Evolutionary conservation across 2,888 invertebrate genomes (phyloP).

Genomic region (Microchrysa polita): DNA sequence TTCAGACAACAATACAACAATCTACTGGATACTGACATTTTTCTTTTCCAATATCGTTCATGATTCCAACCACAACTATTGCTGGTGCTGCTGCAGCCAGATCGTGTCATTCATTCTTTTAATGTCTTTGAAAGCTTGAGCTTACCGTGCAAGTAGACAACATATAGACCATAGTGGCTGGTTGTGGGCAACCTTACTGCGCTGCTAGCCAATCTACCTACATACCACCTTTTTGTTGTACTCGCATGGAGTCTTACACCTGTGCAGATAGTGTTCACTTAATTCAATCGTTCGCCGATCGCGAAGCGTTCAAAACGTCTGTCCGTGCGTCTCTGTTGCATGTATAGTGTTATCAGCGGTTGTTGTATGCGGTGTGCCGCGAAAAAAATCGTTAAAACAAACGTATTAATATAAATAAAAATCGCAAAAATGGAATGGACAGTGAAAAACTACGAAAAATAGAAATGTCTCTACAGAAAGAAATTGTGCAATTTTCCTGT

Average conservation of each 20-base stretch:
- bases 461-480: background rate
- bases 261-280: constrained; percentile 44
- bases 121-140: too few relatives aligned
- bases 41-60: too few relatives aligned
- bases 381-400: too few relatives aligned
- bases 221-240: constrained; percentile 6
- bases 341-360: background rate
- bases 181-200: background rate
- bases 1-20: too few relatives aligned
- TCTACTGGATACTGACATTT: too few relatives aligned
- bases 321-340: background rate
- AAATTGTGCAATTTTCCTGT: constrained; percentile 1
- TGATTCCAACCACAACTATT: too few relatives aligned
- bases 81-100: too few relatives aligned
- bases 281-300: constrained; percentile 47
- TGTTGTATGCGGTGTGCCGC: background rate
- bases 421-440: background rate
- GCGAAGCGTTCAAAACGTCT: constrained; percentile 46
- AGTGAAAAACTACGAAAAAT: background rate
- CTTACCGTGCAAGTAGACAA: too few relatives aligned
- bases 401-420: constrained; percentile 1
- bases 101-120: too few relatives aligned
- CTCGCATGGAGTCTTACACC: constrained; percentile 45
- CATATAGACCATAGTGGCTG: too few relatives aligned
- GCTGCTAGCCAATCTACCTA: constrained; percentile 9